Percentiles rank a stretch among this genome's conserved stretches.
These are phyloP conservation scores for Nemopilema nomurai DNA, from an alignment of 30 jellyfish, hydroid and myxozoan genomes.

Conservation along the genomic window DNA sequence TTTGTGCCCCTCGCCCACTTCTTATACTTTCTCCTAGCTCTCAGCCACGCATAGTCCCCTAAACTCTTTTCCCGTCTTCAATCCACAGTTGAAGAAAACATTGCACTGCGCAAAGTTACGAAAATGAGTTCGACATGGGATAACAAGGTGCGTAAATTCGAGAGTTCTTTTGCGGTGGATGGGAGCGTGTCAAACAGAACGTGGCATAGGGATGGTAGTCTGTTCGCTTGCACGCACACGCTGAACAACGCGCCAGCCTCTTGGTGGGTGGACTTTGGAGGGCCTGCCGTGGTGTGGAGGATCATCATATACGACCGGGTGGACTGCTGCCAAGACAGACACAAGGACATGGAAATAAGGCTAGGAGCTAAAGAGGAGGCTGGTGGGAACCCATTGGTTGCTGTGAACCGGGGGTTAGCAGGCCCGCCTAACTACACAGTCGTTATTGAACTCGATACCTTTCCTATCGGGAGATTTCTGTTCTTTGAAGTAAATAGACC, in stretches of 20 bases:
- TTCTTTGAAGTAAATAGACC: neutral
- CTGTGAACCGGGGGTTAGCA: neutral
- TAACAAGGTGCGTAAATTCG: neutral
- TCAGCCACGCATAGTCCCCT: neutral
- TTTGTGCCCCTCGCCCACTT: neutral
- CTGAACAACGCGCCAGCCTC: neutral
- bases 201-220: neutral
- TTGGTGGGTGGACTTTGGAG: slow-evolving; percentile 15
- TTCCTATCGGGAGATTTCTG: slow-evolving; percentile 4
- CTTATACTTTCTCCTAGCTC: neutral
- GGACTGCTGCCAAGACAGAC: neutral
- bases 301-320: neutral
- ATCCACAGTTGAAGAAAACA: neutral
- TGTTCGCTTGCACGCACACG: neutral
- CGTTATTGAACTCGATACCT: neutral
- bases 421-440: neutral
- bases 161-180: slow-evolving; percentile 8
- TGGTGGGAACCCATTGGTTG: slow-evolving; percentile 1
- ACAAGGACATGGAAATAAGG: neutral
- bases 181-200: neutral
- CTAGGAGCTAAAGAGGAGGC: slow-evolving; percentile 11
- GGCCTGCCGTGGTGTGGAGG: neutral
- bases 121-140: neutral
- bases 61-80: neutral
- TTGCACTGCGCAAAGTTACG: neutral